Percentiles rank a stretch among this genome's conserved stretches.
Conservation (phyloP, 2,113 vertebrate species). For the Cathartes aura region DNA sequence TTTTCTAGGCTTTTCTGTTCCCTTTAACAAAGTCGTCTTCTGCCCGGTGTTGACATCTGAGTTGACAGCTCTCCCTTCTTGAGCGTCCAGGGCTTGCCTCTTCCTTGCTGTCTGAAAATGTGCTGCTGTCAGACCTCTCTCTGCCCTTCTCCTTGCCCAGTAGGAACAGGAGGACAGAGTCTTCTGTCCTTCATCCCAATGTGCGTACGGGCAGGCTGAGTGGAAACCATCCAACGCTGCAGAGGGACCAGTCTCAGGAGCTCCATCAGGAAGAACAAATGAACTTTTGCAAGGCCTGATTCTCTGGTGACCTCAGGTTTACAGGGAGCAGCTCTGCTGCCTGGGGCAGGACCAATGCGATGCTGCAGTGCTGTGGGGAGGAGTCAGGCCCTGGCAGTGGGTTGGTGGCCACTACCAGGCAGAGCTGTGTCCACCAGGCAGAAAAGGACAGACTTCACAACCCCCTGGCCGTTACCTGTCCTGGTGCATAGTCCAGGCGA, state of each 20-base stretch:
- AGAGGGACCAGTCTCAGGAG: background rate
- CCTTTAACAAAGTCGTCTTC: background rate
- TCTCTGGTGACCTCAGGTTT: background rate
- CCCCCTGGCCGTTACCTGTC: background rate
- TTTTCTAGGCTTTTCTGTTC: background rate
- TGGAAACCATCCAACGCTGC: background rate
- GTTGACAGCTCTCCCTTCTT: background rate
- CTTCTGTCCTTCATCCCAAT: background rate
- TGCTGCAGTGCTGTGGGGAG: background rate
- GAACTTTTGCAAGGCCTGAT: background rate
- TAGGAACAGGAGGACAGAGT: background rate
- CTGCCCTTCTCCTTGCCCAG: background rate
- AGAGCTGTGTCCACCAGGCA: background rate
- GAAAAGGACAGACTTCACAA: background rate
- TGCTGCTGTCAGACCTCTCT: background rate
- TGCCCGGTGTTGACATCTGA: background rate
- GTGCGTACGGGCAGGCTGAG: accelerated
- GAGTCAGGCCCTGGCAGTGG: background rate
- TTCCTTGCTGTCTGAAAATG: background rate
- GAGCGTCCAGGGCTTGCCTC: background rate
- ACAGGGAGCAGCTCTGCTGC: accelerated
- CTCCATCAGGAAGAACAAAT: background rate
- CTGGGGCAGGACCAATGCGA: background rate
- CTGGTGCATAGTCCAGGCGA: background rate
- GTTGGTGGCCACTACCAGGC: background rate